Percentiles rank a stretch among this genome's conserved stretches.
phyloP scores from a whole-genome alignment of 2,888 invertebrate genomes.

The Syritta pipiens region DNA sequence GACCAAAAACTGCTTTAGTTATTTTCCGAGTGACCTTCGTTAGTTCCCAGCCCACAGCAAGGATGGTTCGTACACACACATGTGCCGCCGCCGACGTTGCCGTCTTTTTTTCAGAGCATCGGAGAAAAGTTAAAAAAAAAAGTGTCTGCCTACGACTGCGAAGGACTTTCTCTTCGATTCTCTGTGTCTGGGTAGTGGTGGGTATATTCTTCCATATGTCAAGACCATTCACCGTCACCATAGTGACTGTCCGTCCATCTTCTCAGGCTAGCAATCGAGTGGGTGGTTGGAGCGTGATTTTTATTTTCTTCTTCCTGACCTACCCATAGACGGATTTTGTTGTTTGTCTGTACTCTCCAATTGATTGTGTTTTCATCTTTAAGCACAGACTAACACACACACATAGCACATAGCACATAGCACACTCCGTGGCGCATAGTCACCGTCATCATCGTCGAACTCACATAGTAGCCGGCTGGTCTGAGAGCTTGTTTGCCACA shows the following conservation, averaged over 20 bases:
- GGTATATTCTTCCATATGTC: constrained; percentile 17
- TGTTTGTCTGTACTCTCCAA: constrained; percentile 47
- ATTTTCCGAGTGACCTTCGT: constrained; percentile 56
- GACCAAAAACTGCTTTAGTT: constrained; percentile 27
- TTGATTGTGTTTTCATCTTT: constrained; percentile 37
- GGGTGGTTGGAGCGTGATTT: constrained; percentile 11
- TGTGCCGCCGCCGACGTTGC: constrained; percentile 7
- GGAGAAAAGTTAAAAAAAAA: constrained; percentile 43
- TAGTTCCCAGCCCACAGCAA: constrained; percentile 11
- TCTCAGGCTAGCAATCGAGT: constrained; percentile 1
- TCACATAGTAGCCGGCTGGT: constrained; percentile 28
- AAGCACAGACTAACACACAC: background rate
- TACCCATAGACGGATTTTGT: constrained; percentile 58
- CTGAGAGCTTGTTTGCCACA: constrained; percentile 24
- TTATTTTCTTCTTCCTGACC: constrained; percentile 50
- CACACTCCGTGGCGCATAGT: background rate
- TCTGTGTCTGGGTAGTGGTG: constrained; percentile 1
- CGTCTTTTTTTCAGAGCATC: constrained; percentile 14
- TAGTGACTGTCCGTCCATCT: constrained; percentile 23
- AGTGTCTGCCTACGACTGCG: constrained; percentile 41
- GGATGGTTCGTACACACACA: constrained; percentile 8
- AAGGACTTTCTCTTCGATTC: constrained; percentile 15
- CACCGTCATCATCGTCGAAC: constrained; percentile 4
- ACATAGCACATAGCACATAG: background rate
- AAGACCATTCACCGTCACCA: background rate